A percentile compares a stretch with the other conserved stretches of the same genome.
Evolutionary conservation across 2,888 invertebrate species (phyloP).

Genomic region (Eupithecia exiguata): DNA sequence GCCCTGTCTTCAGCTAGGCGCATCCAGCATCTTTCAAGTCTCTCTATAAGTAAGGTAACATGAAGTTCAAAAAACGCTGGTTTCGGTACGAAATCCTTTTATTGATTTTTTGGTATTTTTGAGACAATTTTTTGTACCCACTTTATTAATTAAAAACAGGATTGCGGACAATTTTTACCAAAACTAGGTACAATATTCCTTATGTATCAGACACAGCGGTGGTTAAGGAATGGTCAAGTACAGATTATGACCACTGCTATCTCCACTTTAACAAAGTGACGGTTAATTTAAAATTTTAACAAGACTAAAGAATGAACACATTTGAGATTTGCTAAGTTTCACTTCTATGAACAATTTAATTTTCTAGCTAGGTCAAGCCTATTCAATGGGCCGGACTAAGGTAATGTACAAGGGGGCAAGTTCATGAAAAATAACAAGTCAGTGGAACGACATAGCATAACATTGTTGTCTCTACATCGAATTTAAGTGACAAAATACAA

Average conservation of each 20-base stretch:
- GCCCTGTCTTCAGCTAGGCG: no score
- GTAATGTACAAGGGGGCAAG: neutral
- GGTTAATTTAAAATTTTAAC: slow-evolving; percentile 14
- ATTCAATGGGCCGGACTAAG: slow-evolving; percentile 11
- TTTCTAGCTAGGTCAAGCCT: neutral
- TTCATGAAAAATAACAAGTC: neutral
- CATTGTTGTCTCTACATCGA: neutral
- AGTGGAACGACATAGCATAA: no score
- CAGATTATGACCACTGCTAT: neutral
- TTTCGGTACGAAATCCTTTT: slow-evolving; percentile 74
- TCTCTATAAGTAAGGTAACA: neutral
- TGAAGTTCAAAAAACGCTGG: slow-evolving; percentile 51
- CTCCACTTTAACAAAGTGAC: neutral
- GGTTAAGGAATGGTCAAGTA: neutral
- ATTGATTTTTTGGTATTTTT: slow-evolving; percentile 78
- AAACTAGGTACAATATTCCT: slow-evolving; percentile 20
- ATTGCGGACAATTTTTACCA: slow-evolving; percentile 36
- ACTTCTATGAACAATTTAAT: slow-evolving; percentile 11
- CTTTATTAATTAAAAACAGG: slow-evolving; percentile 62
- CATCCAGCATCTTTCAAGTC: no score
- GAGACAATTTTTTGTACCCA: slow-evolving; percentile 70
- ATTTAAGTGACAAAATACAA: neutral
- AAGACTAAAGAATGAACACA: slow-evolving; percentile 27
- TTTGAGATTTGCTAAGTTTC: slow-evolving; percentile 24
- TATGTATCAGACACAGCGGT: neutral